A percentile compares a stretch with the other conserved stretches of the same genome.
Conservation (phyloP, 2,113 vertebrate species). For the Camarhynchus parvulus region DNA sequence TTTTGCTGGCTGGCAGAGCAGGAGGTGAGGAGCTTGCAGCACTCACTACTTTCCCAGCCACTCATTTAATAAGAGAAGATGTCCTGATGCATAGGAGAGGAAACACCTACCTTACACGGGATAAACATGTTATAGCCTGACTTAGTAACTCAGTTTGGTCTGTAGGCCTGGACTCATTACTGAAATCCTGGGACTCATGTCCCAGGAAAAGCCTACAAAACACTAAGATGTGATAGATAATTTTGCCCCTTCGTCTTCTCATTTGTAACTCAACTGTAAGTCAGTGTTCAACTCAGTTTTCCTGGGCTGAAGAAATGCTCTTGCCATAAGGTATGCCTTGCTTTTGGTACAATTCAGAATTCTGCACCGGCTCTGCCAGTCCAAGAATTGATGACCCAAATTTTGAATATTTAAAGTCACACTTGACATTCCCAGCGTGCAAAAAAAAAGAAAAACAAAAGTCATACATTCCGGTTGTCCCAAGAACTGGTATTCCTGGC, state of each 20-base stretch:
- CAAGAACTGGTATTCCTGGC: background rate
- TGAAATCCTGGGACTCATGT: background rate
- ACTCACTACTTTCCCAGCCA: background rate
- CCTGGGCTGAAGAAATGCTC: background rate
- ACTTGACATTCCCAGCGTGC: background rate
- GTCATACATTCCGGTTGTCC: background rate
- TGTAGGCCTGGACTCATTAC: background rate
- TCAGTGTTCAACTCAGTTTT: background rate
- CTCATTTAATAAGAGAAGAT: background rate
- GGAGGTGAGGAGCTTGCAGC: background rate
- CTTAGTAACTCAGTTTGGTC: background rate
- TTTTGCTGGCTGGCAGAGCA: background rate
- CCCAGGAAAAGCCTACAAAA: background rate
- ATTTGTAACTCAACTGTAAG: background rate
- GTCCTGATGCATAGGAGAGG: background rate
- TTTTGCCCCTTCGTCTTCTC: background rate
- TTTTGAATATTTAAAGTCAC: background rate
- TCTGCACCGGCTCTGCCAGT: background rate
- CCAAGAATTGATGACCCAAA: background rate
- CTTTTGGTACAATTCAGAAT: background rate
- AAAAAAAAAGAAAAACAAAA: background rate
- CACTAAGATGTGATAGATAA: background rate
- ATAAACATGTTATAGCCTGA: background rate
- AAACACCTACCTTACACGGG: slow-evolving; percentile 2
- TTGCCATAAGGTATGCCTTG: background rate